Conservation (phyloP, 1,140 invertebrate genomes). For the Pararge aegeria region DNA sequence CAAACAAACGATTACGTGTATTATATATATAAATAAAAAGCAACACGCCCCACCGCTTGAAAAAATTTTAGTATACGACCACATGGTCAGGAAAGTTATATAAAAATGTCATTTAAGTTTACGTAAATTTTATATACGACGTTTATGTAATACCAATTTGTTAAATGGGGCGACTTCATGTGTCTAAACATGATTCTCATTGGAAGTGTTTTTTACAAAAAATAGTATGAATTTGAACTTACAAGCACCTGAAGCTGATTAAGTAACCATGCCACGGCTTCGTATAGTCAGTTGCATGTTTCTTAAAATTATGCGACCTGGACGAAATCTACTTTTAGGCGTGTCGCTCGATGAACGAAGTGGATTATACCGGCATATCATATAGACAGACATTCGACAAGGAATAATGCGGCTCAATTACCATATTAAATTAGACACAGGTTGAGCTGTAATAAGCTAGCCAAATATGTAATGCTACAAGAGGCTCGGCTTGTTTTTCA, state of each 20-base stretch:
- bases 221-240: too few species aligned
- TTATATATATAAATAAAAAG: background rate
- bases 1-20: conserved; percentile 23
- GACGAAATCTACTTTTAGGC: background rate
- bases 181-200: too few species aligned
- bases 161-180: too few species aligned
- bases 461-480: conserved; percentile 10
- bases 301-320: too few species aligned
- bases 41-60: background rate
- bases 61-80: background rate
- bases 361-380: conserved; percentile 29
- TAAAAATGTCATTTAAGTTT: too few species aligned
- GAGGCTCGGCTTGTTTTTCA: conserved; percentile 7
- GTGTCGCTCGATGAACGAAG: background rate
- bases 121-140: too few species aligned
- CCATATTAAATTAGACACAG: conserved; percentile 31
- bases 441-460: conserved; percentile 13
- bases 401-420: conserved; percentile 33
- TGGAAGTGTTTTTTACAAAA: too few species aligned
- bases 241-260: too few species aligned
- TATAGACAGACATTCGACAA: conserved; percentile 33
- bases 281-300: too few species aligned
- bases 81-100: background rate
- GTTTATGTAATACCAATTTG: too few species aligned
- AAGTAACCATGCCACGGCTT: too few species aligned